phyloP scores from a whole-genome alignment of 2,888 invertebrate genomes.

The Keiferia lycopersicella region DNA sequence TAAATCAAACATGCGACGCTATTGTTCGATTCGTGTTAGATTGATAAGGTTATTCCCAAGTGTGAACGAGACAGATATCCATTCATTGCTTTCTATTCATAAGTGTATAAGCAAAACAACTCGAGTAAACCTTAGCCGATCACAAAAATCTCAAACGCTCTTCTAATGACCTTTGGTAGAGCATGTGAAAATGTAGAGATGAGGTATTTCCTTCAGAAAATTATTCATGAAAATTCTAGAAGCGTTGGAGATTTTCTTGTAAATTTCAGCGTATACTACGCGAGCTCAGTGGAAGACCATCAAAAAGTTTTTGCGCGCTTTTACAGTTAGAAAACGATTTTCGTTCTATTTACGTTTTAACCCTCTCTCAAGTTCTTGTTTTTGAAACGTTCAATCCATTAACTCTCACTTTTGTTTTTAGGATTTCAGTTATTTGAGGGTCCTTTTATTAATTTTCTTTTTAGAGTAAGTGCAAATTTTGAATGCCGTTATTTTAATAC shows the following conservation, averaged over 20 bases:
- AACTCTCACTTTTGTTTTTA: conserved; percentile 44
- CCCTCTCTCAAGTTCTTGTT: conserved; percentile 59
- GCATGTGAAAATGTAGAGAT: conserved; percentile 5
- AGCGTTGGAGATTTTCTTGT: background rate
- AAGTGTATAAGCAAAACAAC: conserved; percentile 58
- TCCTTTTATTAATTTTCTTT: too few relatives aligned
- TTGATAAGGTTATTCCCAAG: conserved; percentile 79
- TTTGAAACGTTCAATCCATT: conserved; percentile 61
- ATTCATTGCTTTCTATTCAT: conserved; percentile 72
- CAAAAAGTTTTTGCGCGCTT: conserved; percentile 68
- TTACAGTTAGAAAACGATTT: conserved; percentile 67
- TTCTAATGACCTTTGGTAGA: background rate
- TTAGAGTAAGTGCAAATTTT: too few relatives aligned
- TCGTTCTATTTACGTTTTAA: conserved; percentile 65
- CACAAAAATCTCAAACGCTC: background rate
- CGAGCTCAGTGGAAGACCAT: conserved; percentile 53
- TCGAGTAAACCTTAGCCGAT: conserved; percentile 27
- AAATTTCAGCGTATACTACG: conserved; percentile 45
- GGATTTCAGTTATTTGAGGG: conserved; percentile 31
- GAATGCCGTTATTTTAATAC: background rate
- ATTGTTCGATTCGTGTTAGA: conserved; percentile 81
- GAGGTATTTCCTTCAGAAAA: conserved; percentile 34
- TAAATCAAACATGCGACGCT: conserved; percentile 81
- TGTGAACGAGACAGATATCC: conserved; percentile 77
- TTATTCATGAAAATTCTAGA: background rate